These are phyloP conservation scores for Aelia acuminata DNA, from an alignment of 2,888 invertebrate genomes.

Conservation along the genomic window DNA sequence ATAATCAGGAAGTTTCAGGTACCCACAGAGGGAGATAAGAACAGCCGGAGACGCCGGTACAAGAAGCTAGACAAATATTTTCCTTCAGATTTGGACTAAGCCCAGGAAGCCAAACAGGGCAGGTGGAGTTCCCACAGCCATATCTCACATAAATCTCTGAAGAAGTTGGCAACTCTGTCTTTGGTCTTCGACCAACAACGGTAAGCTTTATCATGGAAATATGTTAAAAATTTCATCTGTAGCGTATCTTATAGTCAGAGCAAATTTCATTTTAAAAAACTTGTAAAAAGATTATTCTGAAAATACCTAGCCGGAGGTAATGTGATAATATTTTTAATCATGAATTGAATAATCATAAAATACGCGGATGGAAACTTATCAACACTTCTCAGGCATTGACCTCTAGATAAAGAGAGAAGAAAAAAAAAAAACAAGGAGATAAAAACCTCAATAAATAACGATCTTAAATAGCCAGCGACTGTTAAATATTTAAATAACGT, in stretches of 20 bases:
- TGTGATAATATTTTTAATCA: too few species aligned
- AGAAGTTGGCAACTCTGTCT: constrained; percentile 12
- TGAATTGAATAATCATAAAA: background rate
- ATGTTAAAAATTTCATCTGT: background rate
- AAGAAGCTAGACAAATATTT: constrained; percentile 20
- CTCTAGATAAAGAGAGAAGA: background rate
- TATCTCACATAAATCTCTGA: constrained; percentile 20
- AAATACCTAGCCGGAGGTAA: background rate
- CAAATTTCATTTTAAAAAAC: background rate
- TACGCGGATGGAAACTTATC: background rate
- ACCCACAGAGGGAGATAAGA: background rate
- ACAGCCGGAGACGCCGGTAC: background rate
- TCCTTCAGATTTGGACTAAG: constrained; percentile 17
- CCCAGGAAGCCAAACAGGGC: background rate
- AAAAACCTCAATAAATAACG: background rate
- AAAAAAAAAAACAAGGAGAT: background rate
- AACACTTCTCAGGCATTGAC: background rate
- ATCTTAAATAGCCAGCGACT: background rate
- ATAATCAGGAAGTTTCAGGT: too few species aligned
- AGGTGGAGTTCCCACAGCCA: background rate
- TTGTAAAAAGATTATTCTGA: background rate
- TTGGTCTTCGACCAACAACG: background rate
- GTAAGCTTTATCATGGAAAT: background rate
- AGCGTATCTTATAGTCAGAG: too few species aligned
- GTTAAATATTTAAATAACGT: background rate